These are phyloP conservation scores for Anguilla anguilla DNA, from an alignment of 2,797 vertebrate genomes.

Conservation along the genomic window DNA sequence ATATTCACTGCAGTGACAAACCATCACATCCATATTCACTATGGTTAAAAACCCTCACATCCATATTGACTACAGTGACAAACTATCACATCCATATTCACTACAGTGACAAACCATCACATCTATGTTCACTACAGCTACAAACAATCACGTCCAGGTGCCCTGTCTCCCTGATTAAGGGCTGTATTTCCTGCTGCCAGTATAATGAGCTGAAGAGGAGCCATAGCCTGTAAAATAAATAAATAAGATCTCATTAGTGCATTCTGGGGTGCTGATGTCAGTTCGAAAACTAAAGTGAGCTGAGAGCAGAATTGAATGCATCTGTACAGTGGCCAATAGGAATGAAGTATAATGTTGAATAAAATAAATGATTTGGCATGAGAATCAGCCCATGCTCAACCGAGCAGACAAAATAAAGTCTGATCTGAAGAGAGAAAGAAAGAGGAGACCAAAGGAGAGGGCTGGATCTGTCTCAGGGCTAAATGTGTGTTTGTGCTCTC, in stretches of 20 bases:
- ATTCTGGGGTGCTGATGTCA: neutral
- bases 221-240: neutral
- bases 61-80: too few species aligned
- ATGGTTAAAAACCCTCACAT: too few species aligned
- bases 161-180: neutral
- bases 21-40: too few species aligned
- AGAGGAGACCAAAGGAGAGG: neutral
- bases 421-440: neutral
- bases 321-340: neutral
- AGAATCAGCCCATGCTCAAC: neutral
- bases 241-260: neutral
- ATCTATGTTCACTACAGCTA: too few species aligned
- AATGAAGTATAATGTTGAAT: neutral
- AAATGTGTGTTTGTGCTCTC: neutral
- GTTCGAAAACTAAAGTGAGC: neutral
- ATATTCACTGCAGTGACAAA: too few species aligned
- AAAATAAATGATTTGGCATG: neutral
- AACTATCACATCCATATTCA: too few species aligned
- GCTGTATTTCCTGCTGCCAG: too few species aligned
- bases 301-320: neutral
- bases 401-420: neutral
- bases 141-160: too few species aligned
- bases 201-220: neutral
- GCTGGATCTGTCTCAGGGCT: neutral
- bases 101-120: too few species aligned